Conservation (phyloP, 2,797 vertebrate species). For the Tadarida brasiliensis region DNA sequence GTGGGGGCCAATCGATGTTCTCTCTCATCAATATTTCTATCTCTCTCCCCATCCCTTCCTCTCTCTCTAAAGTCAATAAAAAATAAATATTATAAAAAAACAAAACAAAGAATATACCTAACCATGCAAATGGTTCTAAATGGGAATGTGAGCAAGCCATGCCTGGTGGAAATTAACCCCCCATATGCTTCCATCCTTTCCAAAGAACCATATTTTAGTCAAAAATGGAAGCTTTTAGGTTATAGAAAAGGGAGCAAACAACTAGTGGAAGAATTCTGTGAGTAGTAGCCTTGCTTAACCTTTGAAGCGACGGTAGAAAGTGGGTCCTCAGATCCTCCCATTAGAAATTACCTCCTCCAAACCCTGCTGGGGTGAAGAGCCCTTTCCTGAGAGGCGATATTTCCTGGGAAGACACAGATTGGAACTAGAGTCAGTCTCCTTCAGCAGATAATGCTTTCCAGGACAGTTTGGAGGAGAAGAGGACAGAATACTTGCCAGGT, state of each 20-base stretch:
- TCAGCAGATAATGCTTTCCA: background rate
- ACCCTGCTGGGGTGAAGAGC: background rate
- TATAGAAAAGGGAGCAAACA: background rate
- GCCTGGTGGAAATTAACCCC: background rate
- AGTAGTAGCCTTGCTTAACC: background rate
- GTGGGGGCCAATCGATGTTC: too few species aligned
- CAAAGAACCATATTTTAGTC: background rate
- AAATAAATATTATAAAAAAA: too few species aligned
- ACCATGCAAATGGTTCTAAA: background rate
- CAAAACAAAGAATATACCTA: background rate
- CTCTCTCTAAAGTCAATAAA: too few species aligned
- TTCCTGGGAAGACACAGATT: background rate
- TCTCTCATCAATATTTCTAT: too few species aligned
- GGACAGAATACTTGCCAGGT: background rate
- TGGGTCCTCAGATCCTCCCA: background rate
- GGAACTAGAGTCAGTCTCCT: background rate
- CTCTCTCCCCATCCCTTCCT: too few species aligned
- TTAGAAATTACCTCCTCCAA: background rate
- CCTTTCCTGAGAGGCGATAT: background rate
- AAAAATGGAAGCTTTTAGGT: background rate
- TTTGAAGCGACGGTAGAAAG: background rate
- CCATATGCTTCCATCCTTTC: background rate
- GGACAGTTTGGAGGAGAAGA: background rate
- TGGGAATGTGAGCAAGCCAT: background rate
- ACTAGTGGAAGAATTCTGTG: background rate